Percentiles rank a stretch among this genome's conserved stretches.
phyloP scores from a whole-genome alignment of 1,140 invertebrate genomes.

The Drosophila prosaltans region DNA sequence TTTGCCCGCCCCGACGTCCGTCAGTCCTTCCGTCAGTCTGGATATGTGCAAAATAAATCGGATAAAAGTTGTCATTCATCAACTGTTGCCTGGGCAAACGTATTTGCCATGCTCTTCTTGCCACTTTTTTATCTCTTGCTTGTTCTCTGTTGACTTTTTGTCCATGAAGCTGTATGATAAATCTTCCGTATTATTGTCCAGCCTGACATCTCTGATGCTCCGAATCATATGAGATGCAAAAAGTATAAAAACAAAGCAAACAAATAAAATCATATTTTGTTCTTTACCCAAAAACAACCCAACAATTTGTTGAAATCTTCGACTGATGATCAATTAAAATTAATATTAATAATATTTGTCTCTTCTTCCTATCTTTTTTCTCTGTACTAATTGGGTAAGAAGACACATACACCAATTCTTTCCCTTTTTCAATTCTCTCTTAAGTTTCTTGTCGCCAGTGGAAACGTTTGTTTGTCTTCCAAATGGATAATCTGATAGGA shows the following conservation, averaged over 20 bases:
- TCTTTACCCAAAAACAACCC: neutral
- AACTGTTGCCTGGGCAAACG: constrained; percentile 39
- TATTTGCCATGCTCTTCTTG: constrained; percentile 16
- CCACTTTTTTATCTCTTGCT: neutral
- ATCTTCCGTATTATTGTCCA: constrained; percentile 58
- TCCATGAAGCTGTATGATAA: constrained; percentile 29
- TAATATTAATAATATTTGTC: too few relatives aligned
- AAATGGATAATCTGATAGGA: too few relatives aligned
- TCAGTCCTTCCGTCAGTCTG: neutral
- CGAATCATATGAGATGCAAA: constrained; percentile 49
- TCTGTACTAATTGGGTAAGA: too few relatives aligned
- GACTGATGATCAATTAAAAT: neutral
- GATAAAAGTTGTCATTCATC: constrained; percentile 74
- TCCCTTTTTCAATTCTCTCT: too few relatives aligned
- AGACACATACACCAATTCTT: too few relatives aligned
- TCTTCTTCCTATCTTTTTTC: too few relatives aligned
- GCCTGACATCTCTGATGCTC: constrained; percentile 26
- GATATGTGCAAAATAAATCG: constrained; percentile 43
- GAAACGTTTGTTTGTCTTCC: too few relatives aligned
- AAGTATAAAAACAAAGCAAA: constrained; percentile 15
- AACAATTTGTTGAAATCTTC: constrained; percentile 3
- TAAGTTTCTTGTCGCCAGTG: too few relatives aligned
- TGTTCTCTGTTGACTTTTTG: constrained; percentile 18
- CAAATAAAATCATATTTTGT: constrained; percentile 24
- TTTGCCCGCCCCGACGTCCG: neutral